phyloP scores from a whole-genome alignment of 2,888 invertebrate species.

The Trichacis sp. region DNA sequence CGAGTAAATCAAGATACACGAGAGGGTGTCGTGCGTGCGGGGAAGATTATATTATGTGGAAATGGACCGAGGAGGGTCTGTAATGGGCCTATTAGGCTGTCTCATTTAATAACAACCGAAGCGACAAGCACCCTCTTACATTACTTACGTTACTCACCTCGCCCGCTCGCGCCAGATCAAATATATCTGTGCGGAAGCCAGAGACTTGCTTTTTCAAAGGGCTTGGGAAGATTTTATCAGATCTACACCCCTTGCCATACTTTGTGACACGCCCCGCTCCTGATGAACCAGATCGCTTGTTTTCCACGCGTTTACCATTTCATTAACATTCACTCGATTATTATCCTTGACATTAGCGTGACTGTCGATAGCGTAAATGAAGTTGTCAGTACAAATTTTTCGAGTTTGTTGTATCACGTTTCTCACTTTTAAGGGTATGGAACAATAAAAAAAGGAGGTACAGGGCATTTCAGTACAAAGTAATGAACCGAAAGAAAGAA shows the following conservation, averaged over 20 bases:
- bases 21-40: conserved; percentile 55
- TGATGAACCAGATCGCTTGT: conserved; percentile 63
- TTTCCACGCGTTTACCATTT: conserved; percentile 68
- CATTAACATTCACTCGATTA: conserved; percentile 58
- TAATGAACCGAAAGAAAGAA: too few species aligned
- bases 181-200: conserved; percentile 52
- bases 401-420: too few species aligned
- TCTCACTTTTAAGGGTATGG: too few species aligned
- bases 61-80: conserved; percentile 59
- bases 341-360: conserved; percentile 28
- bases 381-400: too few species aligned
- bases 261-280: conserved; percentile 35
- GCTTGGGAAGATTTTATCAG: conserved; percentile 67
- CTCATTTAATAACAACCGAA: conserved; percentile 69
- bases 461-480: too few species aligned
- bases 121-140: conserved; percentile 65
- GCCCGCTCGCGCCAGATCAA: conserved; percentile 50
- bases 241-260: conserved; percentile 56
- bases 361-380: too few species aligned
- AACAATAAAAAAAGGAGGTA: too few species aligned
- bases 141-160: conserved; percentile 64
- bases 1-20: conserved; percentile 49
- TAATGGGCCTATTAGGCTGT: conserved; percentile 70
- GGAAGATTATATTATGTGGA: conserved; percentile 65
- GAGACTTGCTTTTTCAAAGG: conserved; percentile 47